These are phyloP conservation scores for Amblyraja radiata DNA, from an alignment of 2,797 vertebrate genomes.

Conservation along the genomic window DNA sequence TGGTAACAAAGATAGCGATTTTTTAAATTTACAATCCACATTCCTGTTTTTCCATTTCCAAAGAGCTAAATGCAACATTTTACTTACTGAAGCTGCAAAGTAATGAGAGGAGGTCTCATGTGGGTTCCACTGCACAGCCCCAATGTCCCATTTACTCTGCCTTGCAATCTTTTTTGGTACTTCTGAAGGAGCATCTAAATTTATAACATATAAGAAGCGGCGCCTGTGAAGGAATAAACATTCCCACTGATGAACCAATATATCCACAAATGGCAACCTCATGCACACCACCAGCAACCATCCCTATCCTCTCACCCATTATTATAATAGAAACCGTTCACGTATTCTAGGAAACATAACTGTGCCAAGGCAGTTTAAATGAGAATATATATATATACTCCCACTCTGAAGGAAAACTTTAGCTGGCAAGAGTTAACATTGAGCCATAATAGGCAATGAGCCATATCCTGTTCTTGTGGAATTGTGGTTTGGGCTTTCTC, in stretches of 20 bases:
- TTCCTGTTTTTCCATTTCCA: background rate
- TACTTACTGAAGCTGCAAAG: constrained; percentile 86
- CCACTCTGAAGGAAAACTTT: background rate
- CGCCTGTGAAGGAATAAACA: constrained; percentile 58
- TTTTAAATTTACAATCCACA: background rate
- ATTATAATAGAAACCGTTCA: background rate
- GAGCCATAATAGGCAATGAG: too few species aligned
- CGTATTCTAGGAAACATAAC: background rate
- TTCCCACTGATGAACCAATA: background rate
- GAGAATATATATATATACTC: background rate
- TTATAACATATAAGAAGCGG: constrained; percentile 87
- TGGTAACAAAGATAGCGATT: background rate
- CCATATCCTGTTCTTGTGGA: background rate
- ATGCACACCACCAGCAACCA: background rate
- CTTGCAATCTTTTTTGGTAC: constrained; percentile 81
- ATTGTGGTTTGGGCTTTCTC: background rate
- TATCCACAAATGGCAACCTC: background rate
- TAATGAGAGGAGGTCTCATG: constrained; percentile 73
- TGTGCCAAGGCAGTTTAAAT: background rate
- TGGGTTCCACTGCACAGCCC: constrained; percentile 93
- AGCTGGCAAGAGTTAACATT: background rate
- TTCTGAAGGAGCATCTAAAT: constrained; percentile 79
- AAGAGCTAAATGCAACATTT: background rate
- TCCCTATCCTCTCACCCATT: background rate
- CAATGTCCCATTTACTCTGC: constrained; percentile 97